Evolutionary conservation across 2,797 vertebrate species (phyloP).

Genomic region (Stomatorhinus walkeri): DNA sequence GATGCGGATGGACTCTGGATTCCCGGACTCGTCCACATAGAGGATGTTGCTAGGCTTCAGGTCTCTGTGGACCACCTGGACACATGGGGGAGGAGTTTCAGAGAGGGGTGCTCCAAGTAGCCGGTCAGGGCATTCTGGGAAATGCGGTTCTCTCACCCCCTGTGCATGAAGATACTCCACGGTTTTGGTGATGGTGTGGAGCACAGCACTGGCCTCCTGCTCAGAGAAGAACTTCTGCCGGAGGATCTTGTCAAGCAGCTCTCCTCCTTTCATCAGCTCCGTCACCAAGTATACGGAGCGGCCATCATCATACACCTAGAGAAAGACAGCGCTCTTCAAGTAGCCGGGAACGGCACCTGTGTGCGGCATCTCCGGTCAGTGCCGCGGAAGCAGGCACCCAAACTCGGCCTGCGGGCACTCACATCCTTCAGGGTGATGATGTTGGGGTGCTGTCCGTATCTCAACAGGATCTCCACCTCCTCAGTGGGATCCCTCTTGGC

Average conservation of each 20-base stretch:
- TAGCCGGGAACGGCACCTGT: background rate
- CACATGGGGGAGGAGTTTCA: background rate
- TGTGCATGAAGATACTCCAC: conserved; percentile 78
- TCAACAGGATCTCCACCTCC: conserved; percentile 78
- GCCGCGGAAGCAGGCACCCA: background rate
- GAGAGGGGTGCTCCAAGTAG: background rate
- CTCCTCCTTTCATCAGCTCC: conserved; percentile 78
- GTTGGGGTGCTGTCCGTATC: conserved; percentile 75
- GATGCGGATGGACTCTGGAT: conserved; percentile 74
- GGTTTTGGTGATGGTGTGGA: conserved; percentile 71
- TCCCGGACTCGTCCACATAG: conserved; percentile 73
- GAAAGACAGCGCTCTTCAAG: background rate
- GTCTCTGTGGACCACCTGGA: conserved; percentile 76
- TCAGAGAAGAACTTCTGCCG: conserved; percentile 78
- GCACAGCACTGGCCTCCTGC: conserved; percentile 70
- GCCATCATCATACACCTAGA: conserved; percentile 74
- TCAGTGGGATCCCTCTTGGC: conserved; percentile 75
- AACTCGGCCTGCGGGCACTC: conserved; percentile 8
- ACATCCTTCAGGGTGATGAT: conserved; percentile 76
- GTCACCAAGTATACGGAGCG: conserved; percentile 73
- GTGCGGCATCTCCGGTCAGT: background rate
- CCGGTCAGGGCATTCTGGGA: background rate
- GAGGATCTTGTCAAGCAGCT: conserved; percentile 74
- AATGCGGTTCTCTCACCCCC: conserved; percentile 58
- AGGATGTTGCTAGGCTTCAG: conserved; percentile 82